Evolutionary conservation across 2,113 vertebrate species (phyloP).

Genomic region (Otolemur garnettii): DNA sequence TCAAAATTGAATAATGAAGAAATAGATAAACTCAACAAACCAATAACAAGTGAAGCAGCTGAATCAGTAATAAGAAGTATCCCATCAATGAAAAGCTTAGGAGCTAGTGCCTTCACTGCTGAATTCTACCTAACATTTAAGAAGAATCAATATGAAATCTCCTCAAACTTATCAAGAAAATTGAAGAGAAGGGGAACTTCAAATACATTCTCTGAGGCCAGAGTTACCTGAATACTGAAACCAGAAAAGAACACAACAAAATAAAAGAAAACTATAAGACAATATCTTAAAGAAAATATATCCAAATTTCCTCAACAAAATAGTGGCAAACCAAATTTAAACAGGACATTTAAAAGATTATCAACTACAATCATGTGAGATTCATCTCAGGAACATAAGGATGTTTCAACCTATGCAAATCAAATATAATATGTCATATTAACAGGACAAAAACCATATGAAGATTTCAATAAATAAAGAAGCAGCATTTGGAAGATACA

Average conservation of each 20-base stretch:
- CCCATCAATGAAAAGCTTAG: neutral
- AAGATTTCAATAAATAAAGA: neutral
- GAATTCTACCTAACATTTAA: neutral
- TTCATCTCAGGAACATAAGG: neutral
- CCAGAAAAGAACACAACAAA: neutral
- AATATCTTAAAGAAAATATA: neutral
- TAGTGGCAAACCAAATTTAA: neutral
- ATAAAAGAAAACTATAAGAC: neutral
- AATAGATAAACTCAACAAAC: neutral
- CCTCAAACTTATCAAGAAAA: neutral
- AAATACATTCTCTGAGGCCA: neutral
- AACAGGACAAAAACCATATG: neutral
- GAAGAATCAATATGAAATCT: neutral
- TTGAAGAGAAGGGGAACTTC: neutral
- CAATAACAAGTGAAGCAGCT: neutral
- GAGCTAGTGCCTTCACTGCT: neutral
- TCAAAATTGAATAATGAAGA: neutral
- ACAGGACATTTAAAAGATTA: neutral
- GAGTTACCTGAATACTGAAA: neutral
- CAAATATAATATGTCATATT: neutral
- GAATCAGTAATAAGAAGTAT: neutral
- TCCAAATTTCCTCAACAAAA: neutral
- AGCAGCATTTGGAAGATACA: neutral
- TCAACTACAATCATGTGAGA: neutral
- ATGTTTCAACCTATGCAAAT: neutral